Evolutionary conservation across 2,113 vertebrate species (phyloP), one percentile per base, ranked within the genome.

Genomic region (Sula dactylatra): DNA sequence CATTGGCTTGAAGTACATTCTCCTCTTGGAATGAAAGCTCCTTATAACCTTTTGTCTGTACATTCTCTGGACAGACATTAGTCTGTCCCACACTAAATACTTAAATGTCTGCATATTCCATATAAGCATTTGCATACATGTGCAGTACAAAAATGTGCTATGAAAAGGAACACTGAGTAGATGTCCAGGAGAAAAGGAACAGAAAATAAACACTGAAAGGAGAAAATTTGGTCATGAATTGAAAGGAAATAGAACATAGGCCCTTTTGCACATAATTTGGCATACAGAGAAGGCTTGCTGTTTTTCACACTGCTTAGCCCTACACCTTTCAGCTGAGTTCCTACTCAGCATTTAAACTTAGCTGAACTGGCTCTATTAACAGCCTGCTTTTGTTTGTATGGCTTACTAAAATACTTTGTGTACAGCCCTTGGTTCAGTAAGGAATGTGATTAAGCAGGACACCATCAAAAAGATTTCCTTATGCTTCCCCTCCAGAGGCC

Each of bases 191-290:
- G 36, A 34, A 78, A 69, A 86, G 7, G 17, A 92, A 77, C 45
- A 86, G 50, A 94, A 96, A 95, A 94, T 44, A 81, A 80, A 77
- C n/a, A 83, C 11, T 25, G 45, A 81, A 90, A 91, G 42, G 55
- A 83, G 36, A 77, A 55, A 86, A 73, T 10, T 0, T 49, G 14
- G 42, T 52, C 31, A 42, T 52, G 10, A 95, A 62, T 26, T 66
- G n/a, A 82, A 92, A 86, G 29, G n/a, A 90, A 88, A 66, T 26
- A 44, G 31, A 76, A 27, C 29, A 73, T 6, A 80, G 12, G 49
- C 24, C 32, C 22, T 61, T 80, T 73, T 61, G 64, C 34, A 86
- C 36, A 50, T 55, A 83, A 88, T 54, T 56, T 36, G 49, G 12
- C 54, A 22, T 47, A 47, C 82, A 34, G 61, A 44, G 26, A n/a